Base-by-base conservation (phyloP, 2,797 vertebrate genomes). In the Serranus cabrilla region DNA sequence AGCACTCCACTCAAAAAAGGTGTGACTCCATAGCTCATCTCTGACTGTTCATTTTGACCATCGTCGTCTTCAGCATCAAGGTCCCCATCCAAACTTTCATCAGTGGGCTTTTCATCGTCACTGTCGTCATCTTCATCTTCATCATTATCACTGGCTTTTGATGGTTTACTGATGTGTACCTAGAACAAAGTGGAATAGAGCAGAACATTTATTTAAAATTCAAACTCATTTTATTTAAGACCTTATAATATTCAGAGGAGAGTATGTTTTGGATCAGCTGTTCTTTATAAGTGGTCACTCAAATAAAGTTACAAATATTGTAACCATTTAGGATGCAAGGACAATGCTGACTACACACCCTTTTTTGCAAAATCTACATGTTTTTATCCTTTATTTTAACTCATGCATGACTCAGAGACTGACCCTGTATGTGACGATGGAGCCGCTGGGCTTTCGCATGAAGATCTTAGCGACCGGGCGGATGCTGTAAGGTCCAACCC, bases 381-480 rank as follows among this genome's bases (percentile, higher is more conserved):
- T 34, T 34, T 34, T 34, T 34, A 34, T 34, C 7, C 34, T 7
- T 27, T 3, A 27, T 27, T 27, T 27, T 6, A 27, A 64, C 64
- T 93, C 71, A 95, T 92, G 89, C 91, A 96, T 88, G 18, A 12
- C n/a, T 51, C 21, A 13, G 23, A 61, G 9, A 42, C 89, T 7
- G 55, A 99, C 95, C 93, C 94, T 96, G 91, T 97, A 98, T 71
- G 91, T 97, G 83, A 96, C 43, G 5, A 92, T 84, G 74, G 87
- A 90, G 69, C 90, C 89, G 17, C 86, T 93, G 76, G 94, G 93
- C 84, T 95, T 95, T 80, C 60, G 88, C 65, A 92, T 92, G 78
- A 93, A 86, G 82, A 87, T 90, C 87, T 95, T 95, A 67, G 96
- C 90, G 79, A 96, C 76, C 34, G 96, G 95, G 66, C 92, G 89